phyloP scores from a whole-genome alignment of 2,113 vertebrate species.

The Megalops atlanticus region DNA sequence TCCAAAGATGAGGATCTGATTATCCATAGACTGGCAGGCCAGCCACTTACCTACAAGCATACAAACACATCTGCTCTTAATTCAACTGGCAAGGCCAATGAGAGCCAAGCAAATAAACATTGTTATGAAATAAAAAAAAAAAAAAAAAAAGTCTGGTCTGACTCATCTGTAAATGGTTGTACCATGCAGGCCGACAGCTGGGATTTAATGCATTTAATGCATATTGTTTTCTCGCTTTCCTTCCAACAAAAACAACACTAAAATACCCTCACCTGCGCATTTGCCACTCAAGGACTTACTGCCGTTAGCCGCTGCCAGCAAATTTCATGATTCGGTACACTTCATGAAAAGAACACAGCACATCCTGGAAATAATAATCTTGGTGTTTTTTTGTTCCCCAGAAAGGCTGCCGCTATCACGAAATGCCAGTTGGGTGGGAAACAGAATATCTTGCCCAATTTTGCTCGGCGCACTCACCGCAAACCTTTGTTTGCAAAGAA shows the following conservation, averaged over 20 bases:
- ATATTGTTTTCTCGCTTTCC: no score
- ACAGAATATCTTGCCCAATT: not conserved
- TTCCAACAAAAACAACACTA: not conserved
- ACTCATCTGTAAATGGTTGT: no score
- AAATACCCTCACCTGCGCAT: not conserved
- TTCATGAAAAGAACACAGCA: slow-evolving; percentile 41
- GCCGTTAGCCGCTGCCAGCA: slow-evolving; percentile 24
- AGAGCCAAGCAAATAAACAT: no score
- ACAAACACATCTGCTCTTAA: slow-evolving; percentile 23
- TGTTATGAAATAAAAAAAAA: no score
- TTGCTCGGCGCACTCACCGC: not conserved
- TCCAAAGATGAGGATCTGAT: slow-evolving; percentile 98
- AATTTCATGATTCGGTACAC: slow-evolving; percentile 48
- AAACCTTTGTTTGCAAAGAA: not conserved
- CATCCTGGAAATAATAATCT: slow-evolving; percentile 46
- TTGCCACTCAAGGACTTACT: not conserved
- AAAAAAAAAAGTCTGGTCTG: no score
- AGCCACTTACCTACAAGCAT: slow-evolving; percentile 88
- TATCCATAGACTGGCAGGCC: slow-evolving; percentile 98
- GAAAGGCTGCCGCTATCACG: not conserved
- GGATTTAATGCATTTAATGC: no score
- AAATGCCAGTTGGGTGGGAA: not conserved
- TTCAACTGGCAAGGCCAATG: no score
- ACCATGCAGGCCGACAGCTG: no score
- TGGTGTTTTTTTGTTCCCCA: not conserved